Base-by-base conservation (phyloP, 2,113 vertebrate genomes). In the Stercorarius parasiticus region DNA sequence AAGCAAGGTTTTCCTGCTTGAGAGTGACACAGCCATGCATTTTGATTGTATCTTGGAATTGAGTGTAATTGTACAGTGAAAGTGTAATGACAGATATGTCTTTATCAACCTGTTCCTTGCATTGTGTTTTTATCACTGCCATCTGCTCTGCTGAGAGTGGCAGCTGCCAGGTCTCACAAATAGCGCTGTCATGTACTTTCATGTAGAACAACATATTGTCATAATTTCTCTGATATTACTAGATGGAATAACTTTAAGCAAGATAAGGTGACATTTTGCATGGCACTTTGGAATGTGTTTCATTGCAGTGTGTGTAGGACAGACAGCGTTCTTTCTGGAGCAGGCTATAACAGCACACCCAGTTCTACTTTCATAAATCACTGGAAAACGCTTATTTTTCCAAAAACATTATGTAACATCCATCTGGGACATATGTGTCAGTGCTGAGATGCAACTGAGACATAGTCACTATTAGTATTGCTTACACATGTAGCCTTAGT, bases 91-190 rank as follows among this genome's bases (percentile, higher is more conserved):
- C 29, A 4, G 95, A 30, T 90, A 78, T 90, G 93, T 96, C 98
- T 97, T 92, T 92, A 95, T 86, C 96, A 97, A 87, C 97, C 97
- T 96, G 94, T 96, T 98, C 88, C 52, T 27, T 30, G 89, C 86
- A 91, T 93, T 95, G 93, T 94, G 85, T 93, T 97, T 98, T 97
- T 97, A 96, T 97, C 95, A 65, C 76, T 50, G 71, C 96, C 96
- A 95, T 98, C 98, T 98, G 98, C 96, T 97, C 45, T 87, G 86
- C 72, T 1, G 3, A 97, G 96, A 98, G 88, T 95, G 96, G 89
- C 97, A 97, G 97, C 95, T 97, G 97, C 97, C 97, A 78, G 93
- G 93, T 96, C 96, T 95, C 82, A 95, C 97, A 96, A 97, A 97
- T 90, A 92, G 94, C 47, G 38, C 88, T 61, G 91, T 93, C 93